Evolutionary conservation across 2,797 vertebrate genomes (phyloP).

Genomic region (Myotis vivesi): DNA sequence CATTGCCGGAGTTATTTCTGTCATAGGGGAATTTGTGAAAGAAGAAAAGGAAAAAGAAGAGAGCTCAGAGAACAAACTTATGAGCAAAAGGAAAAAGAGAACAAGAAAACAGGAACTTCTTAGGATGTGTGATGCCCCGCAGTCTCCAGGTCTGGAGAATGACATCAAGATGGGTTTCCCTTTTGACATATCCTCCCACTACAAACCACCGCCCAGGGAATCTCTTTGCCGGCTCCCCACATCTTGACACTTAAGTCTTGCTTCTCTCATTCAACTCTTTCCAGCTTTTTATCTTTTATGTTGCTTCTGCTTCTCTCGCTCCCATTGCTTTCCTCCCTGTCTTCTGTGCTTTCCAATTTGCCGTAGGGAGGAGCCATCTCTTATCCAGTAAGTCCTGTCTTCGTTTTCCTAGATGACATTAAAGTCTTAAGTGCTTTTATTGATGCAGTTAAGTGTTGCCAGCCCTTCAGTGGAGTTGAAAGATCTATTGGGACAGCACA

Average conservation of each 20-base stretch:
- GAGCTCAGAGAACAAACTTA: not conserved
- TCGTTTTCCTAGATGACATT: conserved; percentile 6
- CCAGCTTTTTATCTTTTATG: conserved; percentile 29
- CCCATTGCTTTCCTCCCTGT: not conserved
- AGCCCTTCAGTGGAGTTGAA: not conserved
- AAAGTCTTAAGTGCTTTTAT: conserved; percentile 31
- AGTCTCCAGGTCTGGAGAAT: not conserved
- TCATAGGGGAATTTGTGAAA: not conserved
- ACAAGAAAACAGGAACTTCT: not conserved
- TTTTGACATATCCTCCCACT: not conserved
- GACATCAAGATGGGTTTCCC: not conserved
- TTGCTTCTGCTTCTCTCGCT: not conserved
- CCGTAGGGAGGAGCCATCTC: not conserved
- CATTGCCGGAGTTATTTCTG: conserved; percentile 1
- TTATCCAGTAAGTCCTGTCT: not conserved
- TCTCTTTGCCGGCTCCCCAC: not conserved
- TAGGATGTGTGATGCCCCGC: not conserved
- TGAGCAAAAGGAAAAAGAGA: conserved; percentile 2
- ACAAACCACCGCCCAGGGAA: not conserved
- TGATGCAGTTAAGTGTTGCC: conserved; percentile 7
- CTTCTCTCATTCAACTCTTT: not conserved
- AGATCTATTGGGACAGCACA: not conserved
- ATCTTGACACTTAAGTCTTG: not conserved
- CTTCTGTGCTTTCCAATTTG: not conserved
- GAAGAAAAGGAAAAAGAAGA: not conserved